Percentiles rank a stretch among this genome's conserved stretches.
Conservation (phyloP, 2,888 invertebrate genomes). For the Phyllotreta striolata region DNA sequence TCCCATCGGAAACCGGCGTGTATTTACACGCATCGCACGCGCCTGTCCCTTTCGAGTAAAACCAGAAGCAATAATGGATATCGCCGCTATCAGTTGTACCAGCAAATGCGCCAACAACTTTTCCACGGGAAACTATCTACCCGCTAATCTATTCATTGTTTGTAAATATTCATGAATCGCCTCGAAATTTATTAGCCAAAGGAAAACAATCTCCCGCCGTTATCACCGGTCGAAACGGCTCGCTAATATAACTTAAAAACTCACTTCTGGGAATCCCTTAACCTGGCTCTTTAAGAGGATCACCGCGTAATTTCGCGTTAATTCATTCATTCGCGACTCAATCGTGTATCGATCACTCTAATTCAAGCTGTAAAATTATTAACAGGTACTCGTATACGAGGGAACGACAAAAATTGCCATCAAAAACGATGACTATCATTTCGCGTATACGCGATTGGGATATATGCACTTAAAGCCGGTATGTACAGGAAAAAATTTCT, state of each 20-base stretch:
- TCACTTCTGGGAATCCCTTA: constrained; percentile 36
- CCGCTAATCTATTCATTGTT: constrained; percentile 43
- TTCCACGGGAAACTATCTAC: constrained; percentile 32
- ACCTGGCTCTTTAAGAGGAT: constrained; percentile 10
- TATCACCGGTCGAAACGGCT: constrained; percentile 40
- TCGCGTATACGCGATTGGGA: not conserved
- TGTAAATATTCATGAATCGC: constrained; percentile 48
- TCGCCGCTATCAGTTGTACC: constrained; percentile 26
- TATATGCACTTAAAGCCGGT: constrained; percentile 37
- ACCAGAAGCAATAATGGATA: constrained; percentile 24
- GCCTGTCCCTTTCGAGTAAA: constrained; percentile 18
- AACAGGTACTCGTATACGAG: not conserved
- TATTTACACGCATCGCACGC: not conserved
- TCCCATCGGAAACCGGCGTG: too few relatives aligned
- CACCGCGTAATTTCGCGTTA: not conserved
- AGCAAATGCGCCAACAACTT: constrained; percentile 31
- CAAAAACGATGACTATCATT: too few relatives aligned
- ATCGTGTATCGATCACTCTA: too few relatives aligned
- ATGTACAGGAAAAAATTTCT: constrained; percentile 31
- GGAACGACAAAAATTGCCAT: too few relatives aligned
- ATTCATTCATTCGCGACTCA: too few relatives aligned
- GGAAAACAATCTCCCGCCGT: constrained; percentile 41
- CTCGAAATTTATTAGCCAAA: constrained; percentile 46
- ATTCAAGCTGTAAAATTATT: not conserved
- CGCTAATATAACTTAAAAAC: constrained; percentile 38